These are phyloP conservation scores for Artibeus jamaicensis DNA, from an alignment of 2,797 vertebrate species.

Conservation along the genomic window DNA sequence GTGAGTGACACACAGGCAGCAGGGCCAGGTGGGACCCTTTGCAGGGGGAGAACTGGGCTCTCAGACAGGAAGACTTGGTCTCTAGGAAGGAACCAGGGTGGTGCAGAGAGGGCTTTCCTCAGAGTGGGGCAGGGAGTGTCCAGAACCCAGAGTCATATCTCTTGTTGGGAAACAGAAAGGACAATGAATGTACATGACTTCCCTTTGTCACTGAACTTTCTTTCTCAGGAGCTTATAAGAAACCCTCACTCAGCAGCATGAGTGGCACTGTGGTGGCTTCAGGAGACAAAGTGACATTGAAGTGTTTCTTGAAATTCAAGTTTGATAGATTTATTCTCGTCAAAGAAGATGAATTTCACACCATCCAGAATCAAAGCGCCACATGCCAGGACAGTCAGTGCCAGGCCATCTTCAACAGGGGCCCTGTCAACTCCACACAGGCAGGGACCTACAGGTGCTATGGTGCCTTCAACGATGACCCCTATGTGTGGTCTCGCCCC, in stretches of 20 bases:
- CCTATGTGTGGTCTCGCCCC: neutral
- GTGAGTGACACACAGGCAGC: neutral
- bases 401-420: neutral
- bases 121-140: rapidly evolving
- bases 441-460: neutral
- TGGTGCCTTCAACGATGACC: rapidly evolving
- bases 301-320: rapidly evolving
- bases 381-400: rapidly evolving
- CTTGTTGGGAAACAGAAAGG: too few species aligned
- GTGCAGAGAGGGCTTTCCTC: neutral
- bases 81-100: neutral
- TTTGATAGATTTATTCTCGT: neutral
- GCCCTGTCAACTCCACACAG: neutral
- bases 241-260: neutral
- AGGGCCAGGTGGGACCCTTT: rapidly evolving
- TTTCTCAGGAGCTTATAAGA: rapidly evolving
- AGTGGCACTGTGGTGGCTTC: rapidly evolving
- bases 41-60: neutral
- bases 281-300: neutral
- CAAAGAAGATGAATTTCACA: neutral
- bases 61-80: neutral
- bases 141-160: neutral
- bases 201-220: neutral
- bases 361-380: neutral
- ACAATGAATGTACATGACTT: rapidly evolving